Conservation (phyloP, 2,113 vertebrate species). For the Ceyx melanurus region DNA sequence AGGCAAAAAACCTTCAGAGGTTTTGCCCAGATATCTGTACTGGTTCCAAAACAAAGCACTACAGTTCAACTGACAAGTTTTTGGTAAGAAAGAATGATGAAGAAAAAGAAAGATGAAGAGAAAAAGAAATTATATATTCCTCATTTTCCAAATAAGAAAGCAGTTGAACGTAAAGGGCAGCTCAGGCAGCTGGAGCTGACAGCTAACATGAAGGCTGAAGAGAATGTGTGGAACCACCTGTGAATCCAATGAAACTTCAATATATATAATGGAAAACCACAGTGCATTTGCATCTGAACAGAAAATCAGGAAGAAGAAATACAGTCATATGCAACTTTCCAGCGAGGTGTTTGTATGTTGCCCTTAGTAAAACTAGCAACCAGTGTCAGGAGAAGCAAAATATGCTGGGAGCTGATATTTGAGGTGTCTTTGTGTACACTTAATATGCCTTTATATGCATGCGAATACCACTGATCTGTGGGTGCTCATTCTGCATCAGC, state of each 20-base stretch:
- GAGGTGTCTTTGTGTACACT: neutral
- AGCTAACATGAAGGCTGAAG: neutral
- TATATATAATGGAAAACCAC: neutral
- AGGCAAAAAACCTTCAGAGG: neutral
- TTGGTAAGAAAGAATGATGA: neutral
- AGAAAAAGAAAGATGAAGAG: neutral
- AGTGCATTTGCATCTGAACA: neutral
- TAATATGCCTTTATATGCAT: neutral
- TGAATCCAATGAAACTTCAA: neutral
- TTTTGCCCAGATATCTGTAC: neutral
- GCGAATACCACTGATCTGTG: too few species aligned
- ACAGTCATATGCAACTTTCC: neutral
- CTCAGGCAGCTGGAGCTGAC: neutral
- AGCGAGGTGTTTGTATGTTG: neutral
- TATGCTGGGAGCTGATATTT: neutral
- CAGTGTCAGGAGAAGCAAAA: rapidly evolving
- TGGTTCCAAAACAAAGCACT: neutral
- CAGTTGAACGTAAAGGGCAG: neutral
- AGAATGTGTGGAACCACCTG: neutral
- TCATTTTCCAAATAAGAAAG: neutral
- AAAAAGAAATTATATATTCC: neutral
- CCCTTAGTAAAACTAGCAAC: neutral
- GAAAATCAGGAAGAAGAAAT: neutral
- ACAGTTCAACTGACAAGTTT: neutral
- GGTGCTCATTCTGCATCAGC: neutral